phyloP scores from a whole-genome alignment of 2,888 invertebrate species.

The Idaea dimidiata region DNA sequence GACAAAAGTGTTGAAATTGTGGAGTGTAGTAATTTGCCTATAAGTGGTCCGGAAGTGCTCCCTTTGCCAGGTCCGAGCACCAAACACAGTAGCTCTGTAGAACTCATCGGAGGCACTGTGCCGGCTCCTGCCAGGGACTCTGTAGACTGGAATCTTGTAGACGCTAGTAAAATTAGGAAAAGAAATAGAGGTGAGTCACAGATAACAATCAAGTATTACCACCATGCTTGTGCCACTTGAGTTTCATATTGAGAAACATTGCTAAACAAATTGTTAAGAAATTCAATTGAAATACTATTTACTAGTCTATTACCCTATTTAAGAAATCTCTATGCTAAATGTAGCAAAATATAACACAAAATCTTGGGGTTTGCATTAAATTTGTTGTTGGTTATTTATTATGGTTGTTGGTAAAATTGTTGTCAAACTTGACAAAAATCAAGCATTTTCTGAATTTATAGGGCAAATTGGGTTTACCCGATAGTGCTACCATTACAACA shows the following conservation, averaged over 20 bases:
- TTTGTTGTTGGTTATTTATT: no score
- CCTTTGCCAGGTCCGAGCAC: conserved; percentile 60
- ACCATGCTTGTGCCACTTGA: neutral
- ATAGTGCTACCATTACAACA: no score
- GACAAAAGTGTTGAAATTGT: conserved; percentile 70
- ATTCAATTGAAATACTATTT: neutral
- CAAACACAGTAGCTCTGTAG: conserved; percentile 67
- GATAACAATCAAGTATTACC: neutral
- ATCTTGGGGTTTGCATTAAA: no score
- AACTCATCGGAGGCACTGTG: conserved; percentile 67
- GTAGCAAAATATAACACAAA: neutral
- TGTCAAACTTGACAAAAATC: no score
- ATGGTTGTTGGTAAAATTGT: no score
- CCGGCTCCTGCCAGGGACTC: conserved; percentile 70
- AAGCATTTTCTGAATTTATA: no score
- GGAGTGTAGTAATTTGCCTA: conserved; percentile 49
- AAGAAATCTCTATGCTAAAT: neutral
- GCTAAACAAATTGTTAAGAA: neutral
- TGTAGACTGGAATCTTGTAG: conserved; percentile 73
- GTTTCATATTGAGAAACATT: neutral
- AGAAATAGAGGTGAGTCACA: conserved; percentile 65
- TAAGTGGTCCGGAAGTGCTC: conserved; percentile 37
- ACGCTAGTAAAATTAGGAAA: conserved; percentile 81
- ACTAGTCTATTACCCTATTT: neutral
- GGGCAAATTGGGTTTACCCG: no score